A percentile compares a stretch with the other conserved stretches of the same genome.
Evolutionary conservation across 2,113 vertebrate genomes (phyloP).

Genomic region (Sylvia atricapilla): DNA sequence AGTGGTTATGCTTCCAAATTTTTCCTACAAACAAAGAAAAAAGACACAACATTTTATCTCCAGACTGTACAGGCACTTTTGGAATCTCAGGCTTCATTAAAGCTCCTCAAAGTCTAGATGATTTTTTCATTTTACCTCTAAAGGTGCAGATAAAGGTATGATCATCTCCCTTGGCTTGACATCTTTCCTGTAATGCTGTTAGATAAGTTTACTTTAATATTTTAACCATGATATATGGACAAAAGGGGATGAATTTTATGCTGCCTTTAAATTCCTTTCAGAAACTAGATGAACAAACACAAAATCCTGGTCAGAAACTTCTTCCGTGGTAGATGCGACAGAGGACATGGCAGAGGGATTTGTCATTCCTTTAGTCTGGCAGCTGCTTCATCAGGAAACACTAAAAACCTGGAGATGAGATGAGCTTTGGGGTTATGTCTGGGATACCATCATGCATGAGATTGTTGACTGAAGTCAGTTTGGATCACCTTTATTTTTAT

Average conservation of each 20-base stretch:
- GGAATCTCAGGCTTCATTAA: not conserved
- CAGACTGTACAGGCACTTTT: not conserved
- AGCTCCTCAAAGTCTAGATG: not conserved
- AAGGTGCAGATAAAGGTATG: not conserved
- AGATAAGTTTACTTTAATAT: not conserved
- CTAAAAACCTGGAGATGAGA: not conserved
- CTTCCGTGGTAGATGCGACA: accelerated
- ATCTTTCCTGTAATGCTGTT: not conserved
- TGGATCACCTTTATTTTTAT: not conserved
- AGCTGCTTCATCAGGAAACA: not conserved
- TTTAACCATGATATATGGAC: not conserved
- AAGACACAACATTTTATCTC: not conserved
- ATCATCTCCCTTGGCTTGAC: not conserved
- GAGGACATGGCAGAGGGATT: accelerated
- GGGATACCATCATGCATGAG: not conserved
- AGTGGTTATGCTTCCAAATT: not conserved
- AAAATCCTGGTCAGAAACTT: not conserved
- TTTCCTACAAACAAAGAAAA: not conserved
- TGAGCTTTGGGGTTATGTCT: not conserved
- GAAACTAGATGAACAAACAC: not conserved
- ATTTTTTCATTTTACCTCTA: not conserved
- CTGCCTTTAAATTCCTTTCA: not conserved
- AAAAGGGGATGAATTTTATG: not conserved
- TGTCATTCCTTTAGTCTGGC: not conserved
- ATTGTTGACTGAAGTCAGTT: not conserved